Conservation (phyloP, 1,140 invertebrate species). For the Pentalonia nigronervosa region DNA sequence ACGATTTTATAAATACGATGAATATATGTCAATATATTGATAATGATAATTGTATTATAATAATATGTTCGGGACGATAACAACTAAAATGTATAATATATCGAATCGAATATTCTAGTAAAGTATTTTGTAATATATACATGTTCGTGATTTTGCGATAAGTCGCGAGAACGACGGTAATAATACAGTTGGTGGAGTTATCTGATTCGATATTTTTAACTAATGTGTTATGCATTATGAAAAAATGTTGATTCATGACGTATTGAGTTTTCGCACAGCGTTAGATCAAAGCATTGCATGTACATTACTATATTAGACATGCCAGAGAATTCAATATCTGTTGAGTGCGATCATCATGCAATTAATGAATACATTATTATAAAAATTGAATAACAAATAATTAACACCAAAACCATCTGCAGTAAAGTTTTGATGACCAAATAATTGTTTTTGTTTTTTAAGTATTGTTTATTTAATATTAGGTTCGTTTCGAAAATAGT, state of each 20-base stretch:
- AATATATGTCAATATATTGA: too few species aligned
- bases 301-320: neutral
- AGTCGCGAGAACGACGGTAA: too few species aligned
- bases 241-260: neutral
- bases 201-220: too few species aligned
- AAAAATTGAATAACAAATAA: neutral
- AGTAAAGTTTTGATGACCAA: neutral
- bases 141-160: too few species aligned
- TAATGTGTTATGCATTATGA: too few species aligned
- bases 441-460: neutral
- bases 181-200: too few species aligned
- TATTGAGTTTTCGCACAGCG: neutral
- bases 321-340: neutral
- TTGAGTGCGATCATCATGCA: neutral
- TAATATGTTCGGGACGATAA: too few species aligned
- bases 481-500: neutral
- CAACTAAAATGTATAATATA: too few species aligned
- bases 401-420: neutral
- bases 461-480: neutral
- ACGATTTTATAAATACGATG: too few species aligned
- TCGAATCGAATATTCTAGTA: too few species aligned
- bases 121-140: too few species aligned
- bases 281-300: neutral
- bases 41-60: too few species aligned
- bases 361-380: neutral